These are phyloP conservation scores for Seira sanloemensis DNA, from an alignment of 2,888 invertebrate species.

Conservation along the genomic window DNA sequence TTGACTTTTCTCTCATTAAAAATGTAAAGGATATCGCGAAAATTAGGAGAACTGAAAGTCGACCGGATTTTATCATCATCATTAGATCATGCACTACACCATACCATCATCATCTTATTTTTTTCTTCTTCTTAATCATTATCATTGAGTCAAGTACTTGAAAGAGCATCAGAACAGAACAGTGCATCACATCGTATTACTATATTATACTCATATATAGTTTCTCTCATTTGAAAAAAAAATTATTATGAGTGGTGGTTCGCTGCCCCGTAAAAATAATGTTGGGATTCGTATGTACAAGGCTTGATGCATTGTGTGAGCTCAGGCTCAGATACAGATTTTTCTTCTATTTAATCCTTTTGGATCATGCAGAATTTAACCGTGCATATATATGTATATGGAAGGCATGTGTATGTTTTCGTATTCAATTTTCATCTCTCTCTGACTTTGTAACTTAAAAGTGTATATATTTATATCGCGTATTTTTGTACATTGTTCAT, in stretches of 20 bases:
- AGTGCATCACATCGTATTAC: neutral
- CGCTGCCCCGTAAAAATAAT: neutral
- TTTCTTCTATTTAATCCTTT: too few species aligned
- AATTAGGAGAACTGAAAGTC: slow-evolving; percentile 20
- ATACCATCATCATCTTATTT: slow-evolving; percentile 6
- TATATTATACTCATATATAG: too few species aligned
- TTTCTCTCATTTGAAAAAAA: slow-evolving; percentile 5
- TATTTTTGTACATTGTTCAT: neutral
- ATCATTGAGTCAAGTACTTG: slow-evolving; percentile 20
- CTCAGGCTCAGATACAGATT: too few species aligned
- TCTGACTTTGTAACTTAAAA: neutral
- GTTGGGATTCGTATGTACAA: neutral
- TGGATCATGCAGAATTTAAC: too few species aligned
- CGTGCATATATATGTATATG: too few species aligned
- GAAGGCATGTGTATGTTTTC: too few species aligned
- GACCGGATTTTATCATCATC: slow-evolving; percentile 17
- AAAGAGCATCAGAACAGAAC: neutral
- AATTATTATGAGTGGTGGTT: slow-evolving; percentile 5
- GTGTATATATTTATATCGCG: too few species aligned
- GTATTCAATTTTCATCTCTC: too few species aligned
- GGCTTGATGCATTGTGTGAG: neutral
- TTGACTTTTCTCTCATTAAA: slow-evolving; percentile 6
- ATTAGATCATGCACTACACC: slow-evolving; percentile 10
- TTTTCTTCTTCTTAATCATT: slow-evolving; percentile 2
- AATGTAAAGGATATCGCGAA: slow-evolving; percentile 17